Evolutionary conservation across 2,113 vertebrate genomes (phyloP), one percentile per base, ranked within the genome.

Genomic region (Cephalopholis sonnerati): DNA sequence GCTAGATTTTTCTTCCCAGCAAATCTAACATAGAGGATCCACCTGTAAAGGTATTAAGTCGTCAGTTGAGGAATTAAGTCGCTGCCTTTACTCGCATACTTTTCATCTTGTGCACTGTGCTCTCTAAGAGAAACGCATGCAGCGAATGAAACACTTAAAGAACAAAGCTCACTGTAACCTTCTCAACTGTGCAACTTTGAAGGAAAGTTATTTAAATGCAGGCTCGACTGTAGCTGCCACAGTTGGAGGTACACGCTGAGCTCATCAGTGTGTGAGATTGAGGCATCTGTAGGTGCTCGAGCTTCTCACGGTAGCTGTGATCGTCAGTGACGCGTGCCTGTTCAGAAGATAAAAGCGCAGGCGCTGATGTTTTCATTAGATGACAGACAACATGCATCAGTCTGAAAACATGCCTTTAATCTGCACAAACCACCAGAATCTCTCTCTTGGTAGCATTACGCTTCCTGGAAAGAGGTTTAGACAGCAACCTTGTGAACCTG

Each of bases 331-430:
- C 46, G 46, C 50, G 64, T 74, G 70, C 71, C 65, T 88, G 70
- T 85, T 89, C 24, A 5, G 13, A 20, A 83, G 85, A 80, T 86
- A 71, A 90, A 91, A 90, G 76, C 54, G 13, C 41, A 82, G 61
- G 48, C 20, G 3, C 17, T 77, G 74, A 87, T 87, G 75, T 81
- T 79, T 87, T 87, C 68, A 81, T 84, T 84, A 86, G 78, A 74
- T 61, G 75, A 79, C 75, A 89, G 68, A 81, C 5, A 61, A 50
- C 79, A 62, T 79, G 82, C 78, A 79, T 65, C 83, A 81, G 73
- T 74, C 61, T 83, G 32, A 67, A 63, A 59, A 82, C 68, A 68
- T 2, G 18, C 41, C 65, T 91, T 86, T 85, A 83, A 90, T 90
- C 88, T 83, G 75, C n/a, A n/a, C 58, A 81, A 83, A 61, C 51